Evolutionary conservation across 1,140 invertebrate genomes (phyloP), one percentile per base, ranked within the genome.

Genomic region (Orius laevigatus): DNA sequence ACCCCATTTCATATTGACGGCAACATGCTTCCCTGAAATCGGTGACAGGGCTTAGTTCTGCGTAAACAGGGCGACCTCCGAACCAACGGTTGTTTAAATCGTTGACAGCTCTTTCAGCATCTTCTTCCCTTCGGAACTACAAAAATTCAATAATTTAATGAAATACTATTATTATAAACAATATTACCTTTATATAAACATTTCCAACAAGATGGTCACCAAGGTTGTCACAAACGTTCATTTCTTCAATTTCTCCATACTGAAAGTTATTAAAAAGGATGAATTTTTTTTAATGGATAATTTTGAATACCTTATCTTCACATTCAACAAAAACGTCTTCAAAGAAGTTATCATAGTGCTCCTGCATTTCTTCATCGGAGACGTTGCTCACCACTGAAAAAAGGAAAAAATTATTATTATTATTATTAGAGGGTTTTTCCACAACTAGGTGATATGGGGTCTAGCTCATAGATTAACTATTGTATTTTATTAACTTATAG

Each of bases 201-300:
- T 97, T 97, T 47, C 94, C 94, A 42, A 97, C 92, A 33, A 98
- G 69, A 66, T 98, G 94, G 65, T 98, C 94, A 31, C 93, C 93
- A 43, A 98, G 73, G 67, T 98, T 98, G 65, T 98, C 94, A 71
- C 94, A 98, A 15, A 98, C 92, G 70, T 98, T 98, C 92, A 98
- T 97, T 67, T 98, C 94, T 71, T 98, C 94, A 60, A 98, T 97
- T 69, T 97, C 92, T 1, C 93, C 94, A 73, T 98, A 98, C 72
- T 78, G 59, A 25, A 58, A 65, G 62, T 42, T 5, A 42, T 4
- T 38, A 4, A 38, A 4, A 12, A 5, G 11, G 36, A n/a, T 38
- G 33, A 34, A 38, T 12, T 12, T 3, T 12, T 38, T 42, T 19
- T 18, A 19, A 42, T 40, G 6, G 12, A 14, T 16, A 3, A 16